phyloP scores from a whole-genome alignment of 2,888 invertebrate genomes.

The Chloroclysta siterata region DNA sequence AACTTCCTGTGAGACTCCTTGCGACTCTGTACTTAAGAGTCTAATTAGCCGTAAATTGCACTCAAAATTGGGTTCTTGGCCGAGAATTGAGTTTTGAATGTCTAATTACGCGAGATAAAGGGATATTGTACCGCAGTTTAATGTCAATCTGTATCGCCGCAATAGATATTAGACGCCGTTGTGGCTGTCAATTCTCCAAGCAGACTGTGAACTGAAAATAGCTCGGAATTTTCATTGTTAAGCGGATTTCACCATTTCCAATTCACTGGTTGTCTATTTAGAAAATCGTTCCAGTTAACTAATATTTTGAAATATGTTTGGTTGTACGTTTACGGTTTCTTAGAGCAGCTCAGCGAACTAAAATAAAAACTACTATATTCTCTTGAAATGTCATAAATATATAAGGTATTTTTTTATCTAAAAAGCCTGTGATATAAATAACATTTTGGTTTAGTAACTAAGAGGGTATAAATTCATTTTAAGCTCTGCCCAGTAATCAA shows the following conservation, averaged over 20 bases:
- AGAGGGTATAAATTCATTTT: too few relatives aligned
- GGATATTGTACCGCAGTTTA: constrained; percentile 68
- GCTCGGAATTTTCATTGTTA: constrained; percentile 19
- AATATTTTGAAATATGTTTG: background rate
- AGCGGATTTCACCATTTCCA: constrained; percentile 6
- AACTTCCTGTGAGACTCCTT: constrained; percentile 58
- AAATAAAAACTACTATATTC: background rate
- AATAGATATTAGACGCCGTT: constrained; percentile 31
- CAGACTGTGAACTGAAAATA: constrained; percentile 32
- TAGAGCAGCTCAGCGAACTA: background rate
- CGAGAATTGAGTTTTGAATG: constrained; percentile 79
- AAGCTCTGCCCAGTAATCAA: constrained; percentile 27
- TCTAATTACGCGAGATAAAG: constrained; percentile 76
- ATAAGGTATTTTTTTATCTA: too few relatives aligned
- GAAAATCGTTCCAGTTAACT: background rate
- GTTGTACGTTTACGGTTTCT: background rate
- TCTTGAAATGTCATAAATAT: too few relatives aligned
- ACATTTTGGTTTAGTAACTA: too few relatives aligned
- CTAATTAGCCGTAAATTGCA: constrained; percentile 81
- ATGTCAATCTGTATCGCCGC: constrained; percentile 66
- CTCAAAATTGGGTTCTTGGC: constrained; percentile 74
- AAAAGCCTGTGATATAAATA: too few relatives aligned
- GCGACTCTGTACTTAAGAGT: constrained; percentile 73
- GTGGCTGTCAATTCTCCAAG: constrained; percentile 33
- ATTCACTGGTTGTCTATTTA: constrained; percentile 8